phyloP scores from a whole-genome alignment of 2,797 vertebrate genomes.

The Acanthopagrus latus region DNA sequence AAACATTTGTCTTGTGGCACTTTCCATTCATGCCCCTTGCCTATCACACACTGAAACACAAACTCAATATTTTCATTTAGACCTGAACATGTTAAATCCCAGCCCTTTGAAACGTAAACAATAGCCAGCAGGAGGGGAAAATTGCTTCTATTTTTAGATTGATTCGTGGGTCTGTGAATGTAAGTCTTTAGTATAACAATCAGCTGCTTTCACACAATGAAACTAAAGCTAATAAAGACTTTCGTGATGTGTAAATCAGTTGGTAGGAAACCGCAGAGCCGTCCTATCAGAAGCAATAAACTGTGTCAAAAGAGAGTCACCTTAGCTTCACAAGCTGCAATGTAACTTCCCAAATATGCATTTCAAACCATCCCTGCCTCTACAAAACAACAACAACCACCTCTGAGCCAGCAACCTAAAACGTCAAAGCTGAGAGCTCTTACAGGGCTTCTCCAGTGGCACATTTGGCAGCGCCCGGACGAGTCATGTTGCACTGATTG shows the following conservation, averaged over 20 bases:
- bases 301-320: neutral
- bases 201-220: neutral
- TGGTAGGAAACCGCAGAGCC: neutral
- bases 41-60: constrained; percentile 42
- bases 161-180: constrained; percentile 6
- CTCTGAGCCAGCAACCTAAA: too few relatives aligned
- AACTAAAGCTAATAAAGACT: neutral
- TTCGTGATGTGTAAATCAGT: neutral
- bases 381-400: too few relatives aligned
- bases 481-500: too few relatives aligned
- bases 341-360: neutral
- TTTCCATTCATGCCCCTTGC: constrained; percentile 53
- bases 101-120: constrained; percentile 39
- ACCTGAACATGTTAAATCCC: constrained; percentile 26
- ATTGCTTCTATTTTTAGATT: constrained; percentile 14
- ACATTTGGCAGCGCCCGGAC: too few relatives aligned
- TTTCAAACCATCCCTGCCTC: too few relatives aligned
- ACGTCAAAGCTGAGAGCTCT: too few relatives aligned
- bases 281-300: constrained; percentile 7
- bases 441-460: too few relatives aligned
- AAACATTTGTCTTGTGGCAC: constrained; percentile 76
- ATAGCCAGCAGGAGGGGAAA: neutral
- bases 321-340: neutral
- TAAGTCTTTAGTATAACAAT: neutral
- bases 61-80: constrained; percentile 65